Percentiles rank a stretch among this genome's conserved stretches.
phyloP scores from a whole-genome alignment of 2,888 invertebrate genomes.

The Trachelus troglodyta region DNA sequence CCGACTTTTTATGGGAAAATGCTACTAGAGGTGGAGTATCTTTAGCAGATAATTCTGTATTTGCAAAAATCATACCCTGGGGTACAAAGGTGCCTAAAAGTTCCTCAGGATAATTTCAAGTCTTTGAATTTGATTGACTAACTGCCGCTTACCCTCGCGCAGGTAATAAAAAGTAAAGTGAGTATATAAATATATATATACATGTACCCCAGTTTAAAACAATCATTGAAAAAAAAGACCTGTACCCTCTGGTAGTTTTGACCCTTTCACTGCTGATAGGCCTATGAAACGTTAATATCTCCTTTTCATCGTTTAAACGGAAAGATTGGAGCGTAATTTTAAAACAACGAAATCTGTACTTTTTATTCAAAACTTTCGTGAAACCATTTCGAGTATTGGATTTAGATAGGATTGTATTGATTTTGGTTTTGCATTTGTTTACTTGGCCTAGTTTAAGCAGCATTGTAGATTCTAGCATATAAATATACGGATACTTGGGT shows the following conservation, averaged over 20 bases:
- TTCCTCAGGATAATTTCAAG: not conserved
- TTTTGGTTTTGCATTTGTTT: not conserved
- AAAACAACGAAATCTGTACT: not conserved
- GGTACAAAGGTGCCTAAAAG: not conserved
- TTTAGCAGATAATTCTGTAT: not conserved
- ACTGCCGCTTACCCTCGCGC: not conserved
- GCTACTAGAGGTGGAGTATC: not conserved
- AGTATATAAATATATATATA: not conserved
- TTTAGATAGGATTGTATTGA: not conserved
- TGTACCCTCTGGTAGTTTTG: not conserved
- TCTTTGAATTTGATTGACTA: not conserved
- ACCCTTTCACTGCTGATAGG: not conserved
- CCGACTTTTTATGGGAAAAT: slow-evolving; percentile 35
- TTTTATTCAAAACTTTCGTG: not conserved
- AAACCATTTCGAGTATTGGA: not conserved
- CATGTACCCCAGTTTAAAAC: not conserved
- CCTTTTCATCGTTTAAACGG: not conserved
- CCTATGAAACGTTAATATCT: not conserved
- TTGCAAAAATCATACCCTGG: not conserved
- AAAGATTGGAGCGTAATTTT: not conserved
- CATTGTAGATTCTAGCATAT: not conserved
- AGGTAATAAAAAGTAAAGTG: not conserved
- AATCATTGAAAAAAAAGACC: not conserved
- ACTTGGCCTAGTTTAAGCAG: not conserved
- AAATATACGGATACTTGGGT: not conserved